Percentiles rank a stretch among this genome's conserved stretches.
These are phyloP conservation scores for Alsophila aescularia DNA, from an alignment of 2,888 invertebrate species.

Conservation along the genomic window DNA sequence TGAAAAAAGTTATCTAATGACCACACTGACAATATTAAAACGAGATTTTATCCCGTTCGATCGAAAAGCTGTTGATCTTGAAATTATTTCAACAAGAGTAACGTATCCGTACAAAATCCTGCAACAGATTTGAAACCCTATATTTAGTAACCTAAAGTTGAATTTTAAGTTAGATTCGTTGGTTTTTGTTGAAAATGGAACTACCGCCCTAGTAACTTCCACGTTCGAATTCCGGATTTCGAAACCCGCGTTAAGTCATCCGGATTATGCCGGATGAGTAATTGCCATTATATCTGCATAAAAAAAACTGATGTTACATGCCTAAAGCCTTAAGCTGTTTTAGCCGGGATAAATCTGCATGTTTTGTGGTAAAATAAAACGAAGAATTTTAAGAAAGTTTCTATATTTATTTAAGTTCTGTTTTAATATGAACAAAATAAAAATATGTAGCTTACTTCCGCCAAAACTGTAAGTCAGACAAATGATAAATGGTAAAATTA, in stretches of 20 bases:
- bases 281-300: too few relatives aligned
- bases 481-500: too few relatives aligned
- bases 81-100: background rate
- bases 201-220: background rate
- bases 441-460: too few relatives aligned
- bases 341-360: too few relatives aligned
- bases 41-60: conserved; percentile 1
- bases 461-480: too few relatives aligned
- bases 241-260: conserved; percentile 8
- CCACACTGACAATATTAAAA: conserved; percentile 2
- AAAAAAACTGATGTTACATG: too few relatives aligned
- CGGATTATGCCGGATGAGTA: conserved; percentile 16
- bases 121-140: conserved; percentile 2
- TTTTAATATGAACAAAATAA: too few relatives aligned
- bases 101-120: background rate
- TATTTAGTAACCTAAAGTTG: background rate
- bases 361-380: too few relatives aligned
- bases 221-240: background rate
- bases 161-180: background rate
- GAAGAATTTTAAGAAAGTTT: too few relatives aligned
- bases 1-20: background rate
- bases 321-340: too few relatives aligned
- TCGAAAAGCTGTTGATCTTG: background rate
- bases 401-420: too few relatives aligned
- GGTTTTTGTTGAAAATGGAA: background rate